Conservation (phyloP, 2,113 vertebrate genomes). For the Montifringilla adamsi region DNA sequence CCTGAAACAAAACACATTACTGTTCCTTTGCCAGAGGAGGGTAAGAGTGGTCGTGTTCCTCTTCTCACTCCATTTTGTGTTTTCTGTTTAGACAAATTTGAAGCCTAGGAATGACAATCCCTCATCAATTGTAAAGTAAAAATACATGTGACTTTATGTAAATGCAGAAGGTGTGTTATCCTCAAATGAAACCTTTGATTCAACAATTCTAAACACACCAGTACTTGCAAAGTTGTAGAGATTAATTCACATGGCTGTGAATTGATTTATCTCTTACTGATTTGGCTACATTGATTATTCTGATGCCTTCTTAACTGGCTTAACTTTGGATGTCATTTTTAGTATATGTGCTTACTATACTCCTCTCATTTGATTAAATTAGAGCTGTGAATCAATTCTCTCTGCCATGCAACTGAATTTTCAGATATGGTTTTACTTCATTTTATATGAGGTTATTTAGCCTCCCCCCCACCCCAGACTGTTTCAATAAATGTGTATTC, state of each 20-base stretch:
- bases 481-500: not conserved
- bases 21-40: not conserved
- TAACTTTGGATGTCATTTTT: constrained; percentile 36
- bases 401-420: not conserved
- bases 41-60: not conserved
- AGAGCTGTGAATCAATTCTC: constrained; percentile 24
- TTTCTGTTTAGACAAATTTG: not conserved
- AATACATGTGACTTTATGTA: not conserved
- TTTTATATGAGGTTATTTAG: constrained; percentile 10
- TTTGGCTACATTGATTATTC: constrained; percentile 43
- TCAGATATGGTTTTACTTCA: constrained; percentile 3
- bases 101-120: not conserved
- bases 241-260: not conserved
- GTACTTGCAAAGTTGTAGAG: not conserved
- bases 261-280: constrained; percentile 34
- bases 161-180: not conserved
- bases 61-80: not conserved
- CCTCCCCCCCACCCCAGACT: not conserved
- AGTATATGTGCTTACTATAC: constrained; percentile 9
- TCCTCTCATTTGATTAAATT: constrained; percentile 20
- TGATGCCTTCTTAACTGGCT: constrained; percentile 21
- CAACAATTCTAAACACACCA: not conserved
- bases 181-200: not conserved
- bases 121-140: not conserved
- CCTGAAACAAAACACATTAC: not conserved